phyloP scores from a whole-genome alignment of 2,797 vertebrate genomes.

The Phrynocephalus vlangalii region DNA sequence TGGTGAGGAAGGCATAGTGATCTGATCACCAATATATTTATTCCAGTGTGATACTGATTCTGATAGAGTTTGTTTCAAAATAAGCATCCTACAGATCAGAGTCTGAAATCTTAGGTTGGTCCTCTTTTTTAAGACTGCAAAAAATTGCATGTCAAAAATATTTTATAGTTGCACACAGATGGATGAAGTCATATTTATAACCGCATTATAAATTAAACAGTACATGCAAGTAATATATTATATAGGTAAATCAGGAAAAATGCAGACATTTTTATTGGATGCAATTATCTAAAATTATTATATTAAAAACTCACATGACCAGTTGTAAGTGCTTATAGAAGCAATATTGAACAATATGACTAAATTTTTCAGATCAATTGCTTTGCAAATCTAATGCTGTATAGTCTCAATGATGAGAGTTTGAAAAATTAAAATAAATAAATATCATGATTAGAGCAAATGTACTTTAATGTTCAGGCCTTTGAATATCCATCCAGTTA shows the following conservation, averaged over 20 bases:
- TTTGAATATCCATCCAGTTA: neutral
- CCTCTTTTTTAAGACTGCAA: neutral
- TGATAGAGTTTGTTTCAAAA: neutral
- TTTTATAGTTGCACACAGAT: neutral
- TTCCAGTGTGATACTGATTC: no score
- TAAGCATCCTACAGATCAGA: neutral
- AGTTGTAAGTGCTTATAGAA: neutral
- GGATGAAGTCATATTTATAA: accelerated
- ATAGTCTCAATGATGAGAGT: no score
- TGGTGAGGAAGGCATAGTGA: no score
- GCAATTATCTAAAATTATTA: neutral
- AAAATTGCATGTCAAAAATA: neutral
- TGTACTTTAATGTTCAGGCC: neutral
- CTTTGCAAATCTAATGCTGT: neutral
- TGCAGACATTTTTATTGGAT: accelerated
- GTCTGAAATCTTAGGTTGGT: neutral
- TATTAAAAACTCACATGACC: neutral
- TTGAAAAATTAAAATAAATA: no score
- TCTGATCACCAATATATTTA: no score
- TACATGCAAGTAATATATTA: neutral
- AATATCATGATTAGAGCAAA: neutral
- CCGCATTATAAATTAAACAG: neutral
- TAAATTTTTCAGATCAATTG: neutral
- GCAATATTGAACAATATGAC: neutral
- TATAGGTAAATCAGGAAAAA: neutral